phyloP scores from a whole-genome alignment of 2,888 invertebrate genomes.

The Cremastinae sp. region DNA sequence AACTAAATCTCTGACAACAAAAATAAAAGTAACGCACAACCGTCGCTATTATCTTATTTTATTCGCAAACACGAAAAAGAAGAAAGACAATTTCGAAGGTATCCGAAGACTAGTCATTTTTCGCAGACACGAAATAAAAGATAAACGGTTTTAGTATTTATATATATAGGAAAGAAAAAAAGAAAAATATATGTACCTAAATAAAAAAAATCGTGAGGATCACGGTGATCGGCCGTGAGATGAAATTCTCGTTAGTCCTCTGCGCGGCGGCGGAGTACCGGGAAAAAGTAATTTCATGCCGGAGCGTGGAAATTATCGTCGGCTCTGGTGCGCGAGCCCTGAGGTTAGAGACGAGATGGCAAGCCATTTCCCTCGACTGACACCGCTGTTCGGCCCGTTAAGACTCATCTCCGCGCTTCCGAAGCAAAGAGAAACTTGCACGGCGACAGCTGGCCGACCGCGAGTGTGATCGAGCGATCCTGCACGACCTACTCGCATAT shows the following conservation, averaged over 20 bases:
- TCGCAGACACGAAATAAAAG: too few species aligned
- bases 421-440: conserved; percentile 42
- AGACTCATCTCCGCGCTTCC: conserved; percentile 14
- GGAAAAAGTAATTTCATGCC: conserved; percentile 52
- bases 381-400: conserved; percentile 4
- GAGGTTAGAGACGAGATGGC: conserved; percentile 41
- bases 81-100: too few species aligned
- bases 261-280: conserved; percentile 13
- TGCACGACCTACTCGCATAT: conserved; percentile 1
- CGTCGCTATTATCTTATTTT: too few species aligned
- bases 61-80: too few species aligned
- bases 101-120: too few species aligned
- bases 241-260: conserved; percentile 7
- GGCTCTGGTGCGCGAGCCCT: conserved; percentile 28
- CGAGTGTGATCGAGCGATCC: conserved; percentile 15
- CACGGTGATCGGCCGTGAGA: conserved; percentile 2
- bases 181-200: conserved; percentile 4
- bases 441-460: conserved; percentile 16
- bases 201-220: conserved; percentile 2
- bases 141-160: too few species aligned
- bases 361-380: conserved; percentile 50
- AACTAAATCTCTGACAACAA: too few species aligned
- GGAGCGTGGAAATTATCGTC: conserved; percentile 52
- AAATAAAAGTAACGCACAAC: too few species aligned
- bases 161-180: not conserved